Percentiles rank a stretch among this genome's conserved stretches.
Conservation (phyloP, 2,888 invertebrate species). For the Cataglyphis rosenhaueri region DNA sequence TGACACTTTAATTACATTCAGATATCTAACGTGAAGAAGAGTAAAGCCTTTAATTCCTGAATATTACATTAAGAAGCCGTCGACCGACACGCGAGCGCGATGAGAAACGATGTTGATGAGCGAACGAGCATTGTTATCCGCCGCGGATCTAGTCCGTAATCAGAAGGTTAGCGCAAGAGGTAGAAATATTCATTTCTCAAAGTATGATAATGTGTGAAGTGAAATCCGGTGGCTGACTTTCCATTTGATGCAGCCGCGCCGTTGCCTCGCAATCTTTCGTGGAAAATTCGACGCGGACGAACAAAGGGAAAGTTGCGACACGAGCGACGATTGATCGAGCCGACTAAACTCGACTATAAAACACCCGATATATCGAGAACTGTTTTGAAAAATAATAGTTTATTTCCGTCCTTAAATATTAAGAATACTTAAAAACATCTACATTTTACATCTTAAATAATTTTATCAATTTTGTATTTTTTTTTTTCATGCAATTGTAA, state of each 20-base stretch:
- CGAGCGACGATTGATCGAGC: not conserved
- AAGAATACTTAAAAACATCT: not conserved
- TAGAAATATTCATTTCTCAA: constrained; percentile 45
- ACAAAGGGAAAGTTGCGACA: not conserved
- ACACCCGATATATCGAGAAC: not conserved
- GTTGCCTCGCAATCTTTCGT: not conserved
- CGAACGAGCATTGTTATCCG: constrained; percentile 26
- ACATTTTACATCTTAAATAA: not conserved
- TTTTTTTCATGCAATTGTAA: not conserved
- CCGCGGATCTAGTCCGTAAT: constrained; percentile 26
- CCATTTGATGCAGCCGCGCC: constrained; percentile 18
- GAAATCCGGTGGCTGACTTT: constrained; percentile 35
- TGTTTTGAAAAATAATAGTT: not conserved
- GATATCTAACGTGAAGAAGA: constrained; percentile 35
- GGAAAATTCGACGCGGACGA: constrained; percentile 7
- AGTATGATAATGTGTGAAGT: constrained; percentile 48
- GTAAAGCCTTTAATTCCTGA: constrained; percentile 38
- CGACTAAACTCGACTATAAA: not conserved
- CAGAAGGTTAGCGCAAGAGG: not conserved
- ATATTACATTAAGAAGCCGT: constrained; percentile 43
- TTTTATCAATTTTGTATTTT: not conserved
- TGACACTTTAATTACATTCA: constrained; percentile 44
- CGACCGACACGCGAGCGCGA: constrained; percentile 22
- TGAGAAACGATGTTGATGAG: constrained; percentile 26
- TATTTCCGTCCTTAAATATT: not conserved